A percentile compares a stretch with the other conserved stretches of the same genome.
phyloP scores from a whole-genome alignment of 2,888 invertebrate species.

The Chouioia cunea region DNA sequence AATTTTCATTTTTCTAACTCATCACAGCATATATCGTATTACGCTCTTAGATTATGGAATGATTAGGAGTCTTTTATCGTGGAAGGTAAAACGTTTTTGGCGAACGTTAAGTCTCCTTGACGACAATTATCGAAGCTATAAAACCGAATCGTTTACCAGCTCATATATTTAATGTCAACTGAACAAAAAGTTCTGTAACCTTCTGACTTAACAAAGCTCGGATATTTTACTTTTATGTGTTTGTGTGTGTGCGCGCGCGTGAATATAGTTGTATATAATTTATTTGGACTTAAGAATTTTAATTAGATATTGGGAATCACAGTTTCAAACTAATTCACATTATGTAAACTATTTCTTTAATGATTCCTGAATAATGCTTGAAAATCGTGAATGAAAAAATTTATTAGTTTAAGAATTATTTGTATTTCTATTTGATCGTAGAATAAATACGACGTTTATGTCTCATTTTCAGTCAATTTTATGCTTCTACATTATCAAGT shows the following conservation, averaged over 20 bases:
- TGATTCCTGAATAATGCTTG: slow-evolving; percentile 10
- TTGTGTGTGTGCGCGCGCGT: too few species aligned
- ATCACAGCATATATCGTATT: slow-evolving; percentile 44
- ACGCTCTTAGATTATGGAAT: slow-evolving; percentile 47
- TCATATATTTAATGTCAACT: too few species aligned
- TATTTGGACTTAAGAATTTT: too few species aligned
- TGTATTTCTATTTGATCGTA: slow-evolving; percentile 19
- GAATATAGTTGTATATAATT: too few species aligned
- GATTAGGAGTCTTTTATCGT: slow-evolving; percentile 40
- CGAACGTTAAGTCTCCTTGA: slow-evolving; percentile 25
- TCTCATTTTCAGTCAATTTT: slow-evolving; percentile 32
- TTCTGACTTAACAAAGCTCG: too few species aligned
- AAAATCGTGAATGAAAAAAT: slow-evolving; percentile 33
- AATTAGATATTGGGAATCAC: too few species aligned
- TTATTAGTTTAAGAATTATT: slow-evolving; percentile 25
- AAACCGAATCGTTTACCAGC: not conserved
- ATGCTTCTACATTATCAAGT: not conserved
- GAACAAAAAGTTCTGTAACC: too few species aligned
- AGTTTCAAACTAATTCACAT: slow-evolving; percentile 17
- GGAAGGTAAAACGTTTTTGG: slow-evolving; percentile 37
- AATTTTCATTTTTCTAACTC: slow-evolving; percentile 31
- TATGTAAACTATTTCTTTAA: slow-evolving; percentile 4
- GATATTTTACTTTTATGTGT: too few species aligned
- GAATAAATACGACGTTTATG: slow-evolving; percentile 24
- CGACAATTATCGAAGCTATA: slow-evolving; percentile 7